phyloP scores from a whole-genome alignment of 2,113 vertebrate species.

The Crypturellus undulatus region DNA sequence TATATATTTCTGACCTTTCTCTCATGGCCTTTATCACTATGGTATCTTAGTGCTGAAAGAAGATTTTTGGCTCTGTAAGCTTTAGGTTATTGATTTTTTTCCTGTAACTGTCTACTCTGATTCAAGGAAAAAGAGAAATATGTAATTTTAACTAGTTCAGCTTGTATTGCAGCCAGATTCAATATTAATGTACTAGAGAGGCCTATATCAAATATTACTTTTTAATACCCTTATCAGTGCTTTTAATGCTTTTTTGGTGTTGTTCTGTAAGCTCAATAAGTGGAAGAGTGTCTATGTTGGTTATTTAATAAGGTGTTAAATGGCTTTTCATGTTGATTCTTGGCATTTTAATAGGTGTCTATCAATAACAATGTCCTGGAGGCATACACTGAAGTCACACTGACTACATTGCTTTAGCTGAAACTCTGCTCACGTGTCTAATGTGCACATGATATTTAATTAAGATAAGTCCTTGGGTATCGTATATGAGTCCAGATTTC shows the following conservation, averaged over 20 bases:
- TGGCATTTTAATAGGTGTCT: slow-evolving; percentile 53
- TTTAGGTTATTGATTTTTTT: slow-evolving; percentile 60
- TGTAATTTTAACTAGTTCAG: slow-evolving; percentile 46
- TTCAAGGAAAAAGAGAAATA: slow-evolving; percentile 38
- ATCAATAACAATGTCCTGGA: slow-evolving; percentile 54
- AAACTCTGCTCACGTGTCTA: neutral
- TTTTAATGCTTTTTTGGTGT: slow-evolving; percentile 72
- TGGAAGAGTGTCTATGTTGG: neutral
- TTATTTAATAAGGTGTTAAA: slow-evolving; percentile 64
- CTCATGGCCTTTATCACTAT: neutral
- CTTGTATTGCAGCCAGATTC: slow-evolving; percentile 43
- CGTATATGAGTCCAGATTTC: neutral
- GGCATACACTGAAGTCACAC: slow-evolving; percentile 47
- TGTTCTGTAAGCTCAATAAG: slow-evolving; percentile 52
- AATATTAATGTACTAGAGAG: slow-evolving; percentile 58
- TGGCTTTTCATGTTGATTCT: slow-evolving; percentile 73
- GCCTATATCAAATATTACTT: slow-evolving; percentile 70
- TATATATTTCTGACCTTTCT: slow-evolving; percentile 37
- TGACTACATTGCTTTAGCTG: slow-evolving; percentile 47
- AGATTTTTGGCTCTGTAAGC: slow-evolving; percentile 46
- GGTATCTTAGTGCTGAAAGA: neutral
- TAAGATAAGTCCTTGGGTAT: slow-evolving; percentile 35
- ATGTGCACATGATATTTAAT: slow-evolving; percentile 37
- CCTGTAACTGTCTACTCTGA: slow-evolving; percentile 42
- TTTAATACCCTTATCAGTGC: slow-evolving; percentile 69